These are phyloP conservation scores for Mythimna impura DNA, from an alignment of 2,888 invertebrate species.

Conservation along the genomic window DNA sequence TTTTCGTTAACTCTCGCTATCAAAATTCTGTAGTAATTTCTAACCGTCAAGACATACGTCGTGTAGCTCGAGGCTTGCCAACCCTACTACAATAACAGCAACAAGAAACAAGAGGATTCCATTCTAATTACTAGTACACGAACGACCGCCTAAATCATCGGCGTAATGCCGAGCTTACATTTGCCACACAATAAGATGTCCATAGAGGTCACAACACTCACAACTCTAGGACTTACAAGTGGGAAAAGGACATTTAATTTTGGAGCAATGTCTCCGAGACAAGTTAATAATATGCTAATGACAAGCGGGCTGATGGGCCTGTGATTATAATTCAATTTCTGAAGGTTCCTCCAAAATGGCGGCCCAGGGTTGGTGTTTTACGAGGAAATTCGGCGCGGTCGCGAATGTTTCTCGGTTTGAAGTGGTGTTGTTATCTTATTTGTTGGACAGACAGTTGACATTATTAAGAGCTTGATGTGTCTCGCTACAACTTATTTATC, in stretches of 20 bases:
- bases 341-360: slow-evolving; percentile 26
- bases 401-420: slow-evolving; percentile 20
- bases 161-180: slow-evolving; percentile 44
- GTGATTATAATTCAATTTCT: slow-evolving; percentile 65
- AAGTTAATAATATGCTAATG: slow-evolving; percentile 71
- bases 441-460: slow-evolving; percentile 10
- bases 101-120: slow-evolving; percentile 54
- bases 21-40: too few species aligned
- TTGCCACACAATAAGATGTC: slow-evolving; percentile 32
- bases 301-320: slow-evolving; percentile 44
- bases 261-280: slow-evolving; percentile 20
- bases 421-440: slow-evolving; percentile 34
- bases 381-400: slow-evolving; percentile 9
- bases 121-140: slow-evolving; percentile 45
- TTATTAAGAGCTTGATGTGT: slow-evolving; percentile 31
- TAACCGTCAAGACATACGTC: neutral
- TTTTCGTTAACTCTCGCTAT: neutral
- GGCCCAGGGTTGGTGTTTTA: slow-evolving; percentile 32
- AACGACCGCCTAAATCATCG: slow-evolving; percentile 37
- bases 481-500: slow-evolving; percentile 33
- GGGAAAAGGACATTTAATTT: slow-evolving; percentile 20
- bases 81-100: slow-evolving; percentile 44
- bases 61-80: neutral
- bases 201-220: neutral
- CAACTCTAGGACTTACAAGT: neutral